Percentiles rank a stretch among this genome's conserved stretches.
Evolutionary conservation across 1,140 invertebrate species (phyloP).

Genomic region (Homalodisca vitripennis): DNA sequence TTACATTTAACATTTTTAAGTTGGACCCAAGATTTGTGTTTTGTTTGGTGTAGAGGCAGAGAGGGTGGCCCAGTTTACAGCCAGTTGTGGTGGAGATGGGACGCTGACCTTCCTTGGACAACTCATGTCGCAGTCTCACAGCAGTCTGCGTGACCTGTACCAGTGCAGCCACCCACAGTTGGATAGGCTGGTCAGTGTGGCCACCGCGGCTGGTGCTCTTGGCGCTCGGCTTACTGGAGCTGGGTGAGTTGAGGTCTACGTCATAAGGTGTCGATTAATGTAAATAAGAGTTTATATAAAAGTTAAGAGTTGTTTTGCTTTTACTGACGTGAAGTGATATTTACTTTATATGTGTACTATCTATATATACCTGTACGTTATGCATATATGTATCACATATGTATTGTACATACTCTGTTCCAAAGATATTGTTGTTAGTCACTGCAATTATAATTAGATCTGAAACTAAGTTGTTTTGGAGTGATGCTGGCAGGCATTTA

Average conservation of each 20-base stretch:
- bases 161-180: slow-evolving; percentile 92
- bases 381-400: too few relatives aligned
- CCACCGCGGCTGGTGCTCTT: slow-evolving; percentile 66
- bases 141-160: slow-evolving; percentile 80
- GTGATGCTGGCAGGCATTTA: too few relatives aligned
- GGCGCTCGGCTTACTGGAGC: slow-evolving; percentile 93
- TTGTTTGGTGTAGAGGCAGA: slow-evolving; percentile 75
- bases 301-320: neutral
- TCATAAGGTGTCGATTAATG: too few relatives aligned
- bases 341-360: neutral
- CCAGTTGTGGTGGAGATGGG: slow-evolving; percentile 62
- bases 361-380: too few relatives aligned
- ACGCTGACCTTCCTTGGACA: slow-evolving; percentile 66
- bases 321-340: neutral
- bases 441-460: too few relatives aligned
- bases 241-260: slow-evolving; percentile 57
- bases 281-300: too few relatives aligned
- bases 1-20: too few relatives aligned
- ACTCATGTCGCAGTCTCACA: slow-evolving; percentile 89
- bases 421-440: too few relatives aligned
- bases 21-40: too few relatives aligned
- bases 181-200: slow-evolving; percentile 79
- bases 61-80: slow-evolving; percentile 73
- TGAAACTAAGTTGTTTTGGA: too few relatives aligned
- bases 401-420: too few relatives aligned